Evolutionary conservation across 2,797 vertebrate genomes (phyloP).

Genomic region (Tolypeutes matacus): DNA sequence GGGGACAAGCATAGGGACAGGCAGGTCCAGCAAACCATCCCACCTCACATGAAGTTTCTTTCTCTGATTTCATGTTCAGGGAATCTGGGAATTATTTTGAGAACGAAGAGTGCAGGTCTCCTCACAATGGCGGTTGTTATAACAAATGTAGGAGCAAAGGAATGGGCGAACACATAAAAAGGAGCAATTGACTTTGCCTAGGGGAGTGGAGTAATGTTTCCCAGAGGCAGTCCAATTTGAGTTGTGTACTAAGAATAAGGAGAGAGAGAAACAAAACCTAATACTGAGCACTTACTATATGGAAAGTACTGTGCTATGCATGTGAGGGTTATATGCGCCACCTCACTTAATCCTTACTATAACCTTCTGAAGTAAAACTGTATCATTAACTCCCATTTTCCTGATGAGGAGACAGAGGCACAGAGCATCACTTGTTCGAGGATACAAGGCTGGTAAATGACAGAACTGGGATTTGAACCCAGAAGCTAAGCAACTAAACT

Average conservation of each 20-base stretch:
- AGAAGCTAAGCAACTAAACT: neutral
- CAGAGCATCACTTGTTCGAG: neutral
- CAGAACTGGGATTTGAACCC: constrained; percentile 4
- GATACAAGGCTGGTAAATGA: constrained; percentile 14
- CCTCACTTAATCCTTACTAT: neutral
- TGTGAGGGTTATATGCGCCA: neutral
- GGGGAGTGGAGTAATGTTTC: neutral
- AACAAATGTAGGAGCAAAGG: constrained; percentile 55
- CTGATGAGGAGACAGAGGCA: constrained; percentile 7
- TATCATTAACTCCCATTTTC: neutral
- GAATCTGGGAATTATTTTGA: constrained; percentile 7
- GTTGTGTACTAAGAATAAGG: constrained; percentile 4
- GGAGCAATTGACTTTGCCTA: constrained; percentile 16
- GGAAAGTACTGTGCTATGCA: neutral
- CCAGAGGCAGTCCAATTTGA: constrained; percentile 49
- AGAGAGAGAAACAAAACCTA: neutral
- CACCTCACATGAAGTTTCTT: neutral
- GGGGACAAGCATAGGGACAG: neutral
- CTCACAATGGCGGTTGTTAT: neutral
- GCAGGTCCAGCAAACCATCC: neutral
- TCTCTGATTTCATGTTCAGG: constrained; percentile 2
- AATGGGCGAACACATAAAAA: constrained; percentile 34
- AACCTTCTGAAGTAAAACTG: neutral
- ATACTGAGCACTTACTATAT: neutral
- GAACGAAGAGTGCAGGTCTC: constrained; percentile 19